Percentiles rank a stretch among this genome's conserved stretches.
Evolutionary conservation across 1,140 invertebrate genomes (phyloP).

Genomic region (Hylaeus anthracinus): DNA sequence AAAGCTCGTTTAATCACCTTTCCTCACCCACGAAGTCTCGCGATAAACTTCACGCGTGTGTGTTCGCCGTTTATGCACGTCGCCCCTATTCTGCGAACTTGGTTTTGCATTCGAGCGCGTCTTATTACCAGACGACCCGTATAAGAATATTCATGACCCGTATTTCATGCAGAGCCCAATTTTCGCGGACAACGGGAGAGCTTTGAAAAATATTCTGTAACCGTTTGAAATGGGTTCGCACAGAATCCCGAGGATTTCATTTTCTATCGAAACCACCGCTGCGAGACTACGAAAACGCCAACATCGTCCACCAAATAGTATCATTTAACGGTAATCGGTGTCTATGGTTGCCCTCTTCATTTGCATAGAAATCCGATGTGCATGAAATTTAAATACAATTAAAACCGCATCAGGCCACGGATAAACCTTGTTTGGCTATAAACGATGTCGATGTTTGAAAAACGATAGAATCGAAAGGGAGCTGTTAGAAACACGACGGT

Average conservation of each 20-base stretch:
- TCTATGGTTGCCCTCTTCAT: background rate
- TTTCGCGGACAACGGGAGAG: background rate
- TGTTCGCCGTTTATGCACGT: background rate
- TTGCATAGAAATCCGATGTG: background rate
- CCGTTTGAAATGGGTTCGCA: background rate
- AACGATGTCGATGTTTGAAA: no score
- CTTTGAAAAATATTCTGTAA: background rate
- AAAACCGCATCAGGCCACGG: background rate
- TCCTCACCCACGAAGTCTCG: no score
- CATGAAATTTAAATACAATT: slow-evolving; percentile 30
- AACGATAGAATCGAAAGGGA: background rate
- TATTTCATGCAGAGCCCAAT: background rate
- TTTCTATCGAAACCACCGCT: background rate
- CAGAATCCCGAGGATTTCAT: slow-evolving; percentile 3
- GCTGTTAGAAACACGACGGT: background rate
- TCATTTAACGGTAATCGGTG: slow-evolving; percentile 6
- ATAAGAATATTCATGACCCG: slow-evolving; percentile 33
- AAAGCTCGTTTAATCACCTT: background rate
- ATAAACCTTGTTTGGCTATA: background rate
- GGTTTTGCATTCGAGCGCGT: slow-evolving; percentile 11
- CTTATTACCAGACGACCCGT: slow-evolving; percentile 21
- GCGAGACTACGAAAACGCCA: no score
- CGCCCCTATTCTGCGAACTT: background rate
- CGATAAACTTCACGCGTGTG: background rate
- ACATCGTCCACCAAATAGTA: background rate